Conservation (phyloP, 1,140 invertebrate species). For the Phocides pigmalion region DNA sequence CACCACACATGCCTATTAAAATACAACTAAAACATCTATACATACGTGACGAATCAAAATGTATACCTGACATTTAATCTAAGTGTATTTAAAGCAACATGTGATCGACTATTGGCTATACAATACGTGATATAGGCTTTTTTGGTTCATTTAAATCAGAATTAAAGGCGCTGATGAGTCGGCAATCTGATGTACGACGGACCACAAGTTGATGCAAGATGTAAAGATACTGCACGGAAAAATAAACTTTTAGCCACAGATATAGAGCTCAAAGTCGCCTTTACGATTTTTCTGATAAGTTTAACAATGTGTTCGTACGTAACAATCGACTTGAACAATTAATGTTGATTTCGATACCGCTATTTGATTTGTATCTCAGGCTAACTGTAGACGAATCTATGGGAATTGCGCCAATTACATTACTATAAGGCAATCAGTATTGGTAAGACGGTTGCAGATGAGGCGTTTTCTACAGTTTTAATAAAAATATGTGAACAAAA, state of each 20-base stretch:
- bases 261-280: constrained; percentile 30
- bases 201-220: constrained; percentile 21
- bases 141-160: constrained; percentile 31
- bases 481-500: no score
- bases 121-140: constrained; percentile 20
- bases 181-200: constrained; percentile 28
- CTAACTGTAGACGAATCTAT: constrained; percentile 57
- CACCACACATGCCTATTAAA: background rate
- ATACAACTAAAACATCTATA: background rate
- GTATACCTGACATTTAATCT: constrained; percentile 5
- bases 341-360: constrained; percentile 65
- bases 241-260: background rate
- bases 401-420: constrained; percentile 62
- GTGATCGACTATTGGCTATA: constrained; percentile 7
- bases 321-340: constrained; percentile 63
- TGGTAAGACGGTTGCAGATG: background rate
- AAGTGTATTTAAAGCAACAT: constrained; percentile 6
- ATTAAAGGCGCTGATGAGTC: constrained; percentile 52
- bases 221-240: background rate
- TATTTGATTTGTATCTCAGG: constrained; percentile 61
- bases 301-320: constrained; percentile 36
- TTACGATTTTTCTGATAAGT: constrained; percentile 15
- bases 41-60: constrained; percentile 2
- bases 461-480: constrained; percentile 14
- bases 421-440: constrained; percentile 41